phyloP scores from a whole-genome alignment of 2,888 invertebrate genomes.

The Rhagium mordax region DNA sequence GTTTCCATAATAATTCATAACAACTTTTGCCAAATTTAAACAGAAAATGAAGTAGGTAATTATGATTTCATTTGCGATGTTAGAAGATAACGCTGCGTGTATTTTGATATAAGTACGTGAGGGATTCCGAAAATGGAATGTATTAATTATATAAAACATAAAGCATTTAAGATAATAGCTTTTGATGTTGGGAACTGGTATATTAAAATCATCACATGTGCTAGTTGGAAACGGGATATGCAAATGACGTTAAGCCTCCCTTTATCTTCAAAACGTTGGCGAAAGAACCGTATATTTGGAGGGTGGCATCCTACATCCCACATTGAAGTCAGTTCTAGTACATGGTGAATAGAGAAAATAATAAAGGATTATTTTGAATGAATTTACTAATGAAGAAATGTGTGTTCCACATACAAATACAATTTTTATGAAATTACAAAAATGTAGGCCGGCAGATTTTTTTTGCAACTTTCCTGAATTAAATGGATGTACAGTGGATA shows the following conservation, averaged over 20 bases:
- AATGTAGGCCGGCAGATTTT: too few relatives aligned
- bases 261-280: constrained; percentile 8
- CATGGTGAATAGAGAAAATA: not conserved
- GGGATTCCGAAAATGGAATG: constrained; percentile 23
- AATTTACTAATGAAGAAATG: too few relatives aligned
- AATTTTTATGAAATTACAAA: too few relatives aligned
- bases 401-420: too few relatives aligned
- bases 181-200: constrained; percentile 55
- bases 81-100: not conserved
- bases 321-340: not conserved
- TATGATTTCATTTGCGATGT: not conserved
- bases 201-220: constrained; percentile 56
- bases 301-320: not conserved
- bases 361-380: too few relatives aligned
- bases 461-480: too few relatives aligned
- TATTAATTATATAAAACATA: constrained; percentile 54
- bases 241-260: constrained; percentile 27
- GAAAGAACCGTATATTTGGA: constrained; percentile 15
- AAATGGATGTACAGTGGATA: too few relatives aligned
- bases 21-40: not conserved
- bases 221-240: constrained; percentile 51
- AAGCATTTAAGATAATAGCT: constrained; percentile 58
- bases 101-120: constrained; percentile 16
- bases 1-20: not conserved
- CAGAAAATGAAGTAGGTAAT: not conserved